Conservation (phyloP, 2,113 vertebrate species). For the Lophotis ruficrista region DNA sequence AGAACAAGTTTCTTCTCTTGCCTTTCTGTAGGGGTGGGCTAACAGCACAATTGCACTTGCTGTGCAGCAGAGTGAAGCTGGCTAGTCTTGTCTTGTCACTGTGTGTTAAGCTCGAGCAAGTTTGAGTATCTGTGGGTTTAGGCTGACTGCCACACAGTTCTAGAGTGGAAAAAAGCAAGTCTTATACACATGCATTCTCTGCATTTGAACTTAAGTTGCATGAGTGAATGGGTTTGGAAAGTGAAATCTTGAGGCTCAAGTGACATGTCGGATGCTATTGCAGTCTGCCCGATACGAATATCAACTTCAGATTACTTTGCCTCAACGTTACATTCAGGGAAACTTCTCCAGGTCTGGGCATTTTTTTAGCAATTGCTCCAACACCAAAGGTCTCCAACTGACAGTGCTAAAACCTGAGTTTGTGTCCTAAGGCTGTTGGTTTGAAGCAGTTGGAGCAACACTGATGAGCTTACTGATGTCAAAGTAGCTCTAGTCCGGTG, state of each 20-base stretch:
- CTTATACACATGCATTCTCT: constrained; percentile 65
- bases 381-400: not conserved
- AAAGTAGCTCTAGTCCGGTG: constrained; percentile 37
- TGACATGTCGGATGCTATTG: constrained; percentile 72
- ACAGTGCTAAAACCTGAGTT: not conserved
- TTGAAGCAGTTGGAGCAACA: not conserved
- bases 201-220: constrained; percentile 67
- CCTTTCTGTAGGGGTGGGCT: constrained; percentile 49
- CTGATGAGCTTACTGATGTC: not conserved
- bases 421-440: not conserved
- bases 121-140: constrained; percentile 54
- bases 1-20: constrained; percentile 22
- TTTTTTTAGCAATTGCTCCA: not conserved
- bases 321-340: not conserved
- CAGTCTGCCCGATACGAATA: constrained; percentile 25
- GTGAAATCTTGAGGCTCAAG: constrained; percentile 67
- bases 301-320: not conserved
- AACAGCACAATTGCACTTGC: not conserved
- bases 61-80: constrained; percentile 33
- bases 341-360: constrained; percentile 13
- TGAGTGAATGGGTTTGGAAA: constrained; percentile 71
- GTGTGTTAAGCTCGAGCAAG: not conserved
- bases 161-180: constrained; percentile 62
- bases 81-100: constrained; percentile 11
- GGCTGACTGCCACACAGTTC: constrained; percentile 71